Conservation (phyloP, 2,888 invertebrate genomes). For the Alloplasta piceator region DNA sequence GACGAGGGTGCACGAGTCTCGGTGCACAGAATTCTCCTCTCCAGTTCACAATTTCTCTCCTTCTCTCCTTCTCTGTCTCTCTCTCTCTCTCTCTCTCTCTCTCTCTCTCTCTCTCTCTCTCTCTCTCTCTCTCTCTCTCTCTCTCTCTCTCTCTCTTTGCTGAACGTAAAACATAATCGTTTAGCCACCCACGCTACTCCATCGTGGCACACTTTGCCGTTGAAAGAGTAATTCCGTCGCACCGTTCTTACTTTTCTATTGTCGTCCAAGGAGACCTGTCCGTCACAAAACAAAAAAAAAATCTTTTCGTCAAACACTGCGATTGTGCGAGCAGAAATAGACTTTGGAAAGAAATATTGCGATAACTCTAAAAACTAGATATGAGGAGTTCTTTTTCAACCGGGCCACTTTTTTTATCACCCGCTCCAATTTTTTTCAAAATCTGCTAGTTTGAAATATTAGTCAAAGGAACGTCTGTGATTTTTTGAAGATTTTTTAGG, state of each 20-base stretch:
- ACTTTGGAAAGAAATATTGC: too few species aligned
- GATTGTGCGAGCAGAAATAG: background rate
- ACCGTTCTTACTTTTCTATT: constrained; percentile 23
- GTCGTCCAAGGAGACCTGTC: constrained; percentile 17
- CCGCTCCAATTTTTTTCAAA: too few species aligned
- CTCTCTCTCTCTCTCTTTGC: background rate
- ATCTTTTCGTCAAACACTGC: background rate
- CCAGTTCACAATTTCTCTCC: background rate
- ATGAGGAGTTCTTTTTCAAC: too few species aligned
- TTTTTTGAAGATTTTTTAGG: too few species aligned
- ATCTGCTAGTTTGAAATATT: too few species aligned
- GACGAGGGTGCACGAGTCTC: constrained; percentile 53
- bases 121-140: background rate
- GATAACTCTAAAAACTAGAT: too few species aligned
- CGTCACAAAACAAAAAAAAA: constrained; percentile 16
- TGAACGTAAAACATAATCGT: constrained; percentile 43
- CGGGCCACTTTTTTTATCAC: too few species aligned
- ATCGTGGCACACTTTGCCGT: constrained; percentile 59
- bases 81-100: constrained; percentile 17
- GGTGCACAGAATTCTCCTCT: constrained; percentile 12
- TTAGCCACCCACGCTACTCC: constrained; percentile 57
- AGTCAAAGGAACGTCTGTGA: too few species aligned
- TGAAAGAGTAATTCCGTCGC: constrained; percentile 34
- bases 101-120: background rate
- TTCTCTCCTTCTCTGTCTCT: constrained; percentile 16